A percentile compares a stretch with the other conserved stretches of the same genome.
phyloP scores from a whole-genome alignment of 2,113 vertebrate species.

The Tetraodon nigroviridis region DNA sequence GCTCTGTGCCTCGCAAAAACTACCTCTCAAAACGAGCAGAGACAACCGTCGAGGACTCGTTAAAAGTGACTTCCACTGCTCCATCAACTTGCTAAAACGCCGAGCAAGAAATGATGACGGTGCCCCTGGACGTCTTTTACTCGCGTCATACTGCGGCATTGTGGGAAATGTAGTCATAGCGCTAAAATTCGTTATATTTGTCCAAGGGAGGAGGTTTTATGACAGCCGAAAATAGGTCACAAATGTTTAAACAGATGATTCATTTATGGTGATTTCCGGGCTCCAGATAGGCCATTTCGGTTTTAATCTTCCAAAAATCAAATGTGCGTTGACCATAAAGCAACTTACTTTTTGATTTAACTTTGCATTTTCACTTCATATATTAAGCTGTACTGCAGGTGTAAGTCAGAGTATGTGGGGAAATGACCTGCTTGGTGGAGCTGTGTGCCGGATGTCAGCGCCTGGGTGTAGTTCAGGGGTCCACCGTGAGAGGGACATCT shows the following conservation, averaged over 20 bases:
- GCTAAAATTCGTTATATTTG: too few species aligned
- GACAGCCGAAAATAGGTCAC: too few species aligned
- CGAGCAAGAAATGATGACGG: conserved; percentile 41
- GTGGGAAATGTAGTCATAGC: conserved; percentile 53
- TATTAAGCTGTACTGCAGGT: too few species aligned
- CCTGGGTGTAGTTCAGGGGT: conserved; percentile 8
- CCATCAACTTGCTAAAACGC: conserved; percentile 4
- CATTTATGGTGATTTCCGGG: too few species aligned
- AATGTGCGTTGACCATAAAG: too few species aligned
- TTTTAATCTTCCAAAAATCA: too few species aligned
- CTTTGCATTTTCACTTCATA: too few species aligned
- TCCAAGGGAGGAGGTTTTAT: too few species aligned
- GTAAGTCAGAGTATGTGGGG: neutral
- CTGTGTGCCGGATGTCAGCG: neutral
- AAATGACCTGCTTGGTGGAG: neutral
- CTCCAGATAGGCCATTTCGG: too few species aligned
- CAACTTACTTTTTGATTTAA: too few species aligned
- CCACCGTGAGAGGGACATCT: conserved; percentile 29
- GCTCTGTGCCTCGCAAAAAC: neutral
- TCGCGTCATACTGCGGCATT: conserved; percentile 37
- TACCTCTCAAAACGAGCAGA: neutral
- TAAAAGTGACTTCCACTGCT: neutral
- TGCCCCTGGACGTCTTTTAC: conserved; percentile 14
- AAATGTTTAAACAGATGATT: too few species aligned
- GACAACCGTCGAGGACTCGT: too few species aligned